These are phyloP conservation scores for Cactoblastis cactorum DNA, from an alignment of 2,888 invertebrate genomes.

Conservation along the genomic window DNA sequence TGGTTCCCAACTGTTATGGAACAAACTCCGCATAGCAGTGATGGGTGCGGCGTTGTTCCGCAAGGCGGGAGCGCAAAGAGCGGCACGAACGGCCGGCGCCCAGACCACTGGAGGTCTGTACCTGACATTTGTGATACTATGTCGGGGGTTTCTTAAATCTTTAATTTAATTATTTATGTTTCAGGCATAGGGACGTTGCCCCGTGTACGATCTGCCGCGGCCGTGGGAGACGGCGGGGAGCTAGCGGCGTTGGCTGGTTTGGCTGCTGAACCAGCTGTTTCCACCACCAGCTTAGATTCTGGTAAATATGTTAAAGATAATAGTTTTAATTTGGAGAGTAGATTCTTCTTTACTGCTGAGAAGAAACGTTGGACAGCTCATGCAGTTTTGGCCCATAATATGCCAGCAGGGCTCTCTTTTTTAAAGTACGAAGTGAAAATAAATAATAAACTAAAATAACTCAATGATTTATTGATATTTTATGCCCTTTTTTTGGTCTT, in stretches of 20 bases:
- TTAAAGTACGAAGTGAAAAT: no score
- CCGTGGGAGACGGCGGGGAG: constrained; percentile 89
- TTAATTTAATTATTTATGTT: constrained; percentile 7
- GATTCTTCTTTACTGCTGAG: no score
- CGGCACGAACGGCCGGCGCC: constrained; percentile 39
- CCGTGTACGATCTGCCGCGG: constrained; percentile 88
- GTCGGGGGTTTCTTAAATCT: no score
- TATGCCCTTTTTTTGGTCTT: no score
- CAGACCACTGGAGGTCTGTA: constrained; percentile 40
- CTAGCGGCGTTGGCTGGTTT: constrained; percentile 70
- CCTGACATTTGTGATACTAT: constrained; percentile 15
- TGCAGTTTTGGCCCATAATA: no score
- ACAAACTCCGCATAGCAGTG: constrained; percentile 94
- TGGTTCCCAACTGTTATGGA: constrained; percentile 94
- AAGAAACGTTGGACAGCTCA: no score
- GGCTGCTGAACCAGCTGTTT: constrained; percentile 56
- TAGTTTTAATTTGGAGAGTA: no score
- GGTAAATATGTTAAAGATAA: no score
- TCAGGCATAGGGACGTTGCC: constrained; percentile 50
- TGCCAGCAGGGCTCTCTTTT: no score
- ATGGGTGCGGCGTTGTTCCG: constrained; percentile 94
- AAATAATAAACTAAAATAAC: no score
- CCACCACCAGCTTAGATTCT: constrained; percentile 67
- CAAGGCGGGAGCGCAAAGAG: constrained; percentile 82
- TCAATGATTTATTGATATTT: no score